Evolutionary conservation across 2,797 vertebrate species (phyloP).

Genomic region (Botia kubotai): DNA sequence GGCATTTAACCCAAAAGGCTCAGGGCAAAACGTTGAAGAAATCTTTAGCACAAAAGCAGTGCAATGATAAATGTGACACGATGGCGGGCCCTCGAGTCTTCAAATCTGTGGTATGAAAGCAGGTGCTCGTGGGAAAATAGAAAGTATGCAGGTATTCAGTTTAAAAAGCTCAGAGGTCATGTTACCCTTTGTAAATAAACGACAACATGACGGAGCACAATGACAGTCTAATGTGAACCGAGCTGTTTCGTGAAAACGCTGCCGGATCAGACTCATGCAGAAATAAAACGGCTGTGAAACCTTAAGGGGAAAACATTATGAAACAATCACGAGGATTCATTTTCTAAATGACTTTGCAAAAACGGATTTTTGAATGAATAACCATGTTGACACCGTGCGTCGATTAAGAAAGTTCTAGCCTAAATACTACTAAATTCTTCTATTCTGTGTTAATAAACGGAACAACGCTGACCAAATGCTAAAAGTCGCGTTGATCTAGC

Average conservation of each 20-base stretch:
- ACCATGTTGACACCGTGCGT: not conserved
- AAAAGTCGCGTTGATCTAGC: not conserved
- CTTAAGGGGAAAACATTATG: not conserved
- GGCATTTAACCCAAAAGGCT: not conserved
- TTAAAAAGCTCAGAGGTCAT: conserved; percentile 37
- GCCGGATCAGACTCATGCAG: not conserved
- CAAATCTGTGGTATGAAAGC: conserved; percentile 19
- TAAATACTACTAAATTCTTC: not conserved
- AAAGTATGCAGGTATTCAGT: conserved; percentile 37
- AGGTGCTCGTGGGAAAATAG: conserved; percentile 32
- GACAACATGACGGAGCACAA: conserved; percentile 40
- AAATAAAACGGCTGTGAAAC: conserved; percentile 38
- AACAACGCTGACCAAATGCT: conserved; percentile 8
- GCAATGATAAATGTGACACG: conserved; percentile 37
- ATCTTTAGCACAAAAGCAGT: conserved; percentile 14
- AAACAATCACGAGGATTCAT: not conserved
- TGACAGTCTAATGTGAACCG: conserved; percentile 2
- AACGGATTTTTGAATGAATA: not conserved
- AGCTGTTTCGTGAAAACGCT: too few relatives aligned
- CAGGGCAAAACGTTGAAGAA: conserved; percentile 7
- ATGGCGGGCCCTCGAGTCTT: not conserved
- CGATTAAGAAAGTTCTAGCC: conserved; percentile 11
- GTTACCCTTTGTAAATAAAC: conserved; percentile 45
- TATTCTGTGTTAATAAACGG: not conserved
- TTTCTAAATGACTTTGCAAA: not conserved